phyloP scores from a whole-genome alignment of 1,140 invertebrate genomes.

The Brachionus manjavacas region DNA sequence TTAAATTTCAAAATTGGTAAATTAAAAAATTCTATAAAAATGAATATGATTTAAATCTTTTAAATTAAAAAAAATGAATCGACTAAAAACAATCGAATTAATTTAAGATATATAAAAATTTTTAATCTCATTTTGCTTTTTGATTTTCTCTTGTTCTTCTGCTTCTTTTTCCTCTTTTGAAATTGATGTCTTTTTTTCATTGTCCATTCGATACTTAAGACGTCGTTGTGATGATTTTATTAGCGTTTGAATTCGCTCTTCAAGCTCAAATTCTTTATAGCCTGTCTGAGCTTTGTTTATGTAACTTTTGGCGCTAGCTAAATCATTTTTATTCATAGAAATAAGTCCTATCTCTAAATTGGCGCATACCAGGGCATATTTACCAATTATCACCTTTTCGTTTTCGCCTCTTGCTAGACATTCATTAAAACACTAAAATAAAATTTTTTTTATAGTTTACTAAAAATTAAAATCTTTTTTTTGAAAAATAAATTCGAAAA shows the following conservation, averaged over 20 bases:
- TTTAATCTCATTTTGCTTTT: constrained; percentile 24
- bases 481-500: background rate
- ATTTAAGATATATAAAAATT: constrained; percentile 37
- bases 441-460: background rate
- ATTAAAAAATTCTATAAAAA: background rate
- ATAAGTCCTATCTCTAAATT: background rate
- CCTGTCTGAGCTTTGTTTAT: constrained; percentile 13
- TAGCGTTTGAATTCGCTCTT: constrained; percentile 31
- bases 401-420: constrained; percentile 49
- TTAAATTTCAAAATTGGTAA: too few species aligned
- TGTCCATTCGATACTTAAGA: background rate
- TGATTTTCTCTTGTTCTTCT: background rate
- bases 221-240: constrained; percentile 8
- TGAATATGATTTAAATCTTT: background rate
- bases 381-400: constrained; percentile 59
- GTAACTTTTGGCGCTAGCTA: background rate
- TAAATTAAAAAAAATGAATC: background rate
- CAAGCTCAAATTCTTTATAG: constrained; percentile 34
- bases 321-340: background rate
- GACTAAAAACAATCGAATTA: background rate
- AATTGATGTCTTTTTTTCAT: background rate
- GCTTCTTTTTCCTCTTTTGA: background rate
- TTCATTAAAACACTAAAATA: constrained; percentile 31
- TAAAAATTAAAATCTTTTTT: background rate
- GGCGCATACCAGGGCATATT: constrained; percentile 50